Conservation (phyloP, 1,140 invertebrate genomes). For the Patella vulgata region DNA sequence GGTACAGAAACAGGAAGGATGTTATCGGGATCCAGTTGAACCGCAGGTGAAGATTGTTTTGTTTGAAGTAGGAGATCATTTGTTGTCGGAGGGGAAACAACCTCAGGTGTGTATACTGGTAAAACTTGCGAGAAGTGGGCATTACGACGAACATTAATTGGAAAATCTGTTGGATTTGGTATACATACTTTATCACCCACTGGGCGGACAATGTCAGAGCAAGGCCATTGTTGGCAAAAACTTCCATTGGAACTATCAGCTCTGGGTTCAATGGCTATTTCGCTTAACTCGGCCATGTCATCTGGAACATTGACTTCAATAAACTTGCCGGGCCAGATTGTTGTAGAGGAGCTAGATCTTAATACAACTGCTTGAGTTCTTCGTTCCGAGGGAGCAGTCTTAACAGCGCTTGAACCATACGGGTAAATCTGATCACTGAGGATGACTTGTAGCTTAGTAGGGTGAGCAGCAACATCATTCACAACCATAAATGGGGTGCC, state of each 20-base stretch:
- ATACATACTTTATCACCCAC: constrained; percentile 27
- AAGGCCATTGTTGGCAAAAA: constrained; percentile 2
- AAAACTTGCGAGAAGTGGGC: constrained; percentile 28
- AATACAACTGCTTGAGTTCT: neutral
- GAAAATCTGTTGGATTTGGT: constrained; percentile 22
- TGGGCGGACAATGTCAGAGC: constrained; percentile 3
- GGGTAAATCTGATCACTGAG: neutral
- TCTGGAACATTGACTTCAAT: constrained; percentile 15
- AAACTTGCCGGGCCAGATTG: constrained; percentile 24
- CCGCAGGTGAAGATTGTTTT: no score
- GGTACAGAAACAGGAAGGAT: no score
- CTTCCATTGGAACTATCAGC: neutral
- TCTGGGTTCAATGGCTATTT: constrained; percentile 15
- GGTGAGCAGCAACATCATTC: constrained; percentile 24
- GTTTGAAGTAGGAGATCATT: no score
- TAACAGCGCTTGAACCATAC: neutral
- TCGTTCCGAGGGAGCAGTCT: neutral
- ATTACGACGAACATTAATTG: constrained; percentile 15
- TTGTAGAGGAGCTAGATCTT: neutral
- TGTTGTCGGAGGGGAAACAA: no score
- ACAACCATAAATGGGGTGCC: constrained; percentile 20
- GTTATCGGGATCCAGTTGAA: no score
- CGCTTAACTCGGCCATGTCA: neutral
- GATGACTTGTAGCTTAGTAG: constrained; percentile 17
- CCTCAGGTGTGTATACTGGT: neutral